These are phyloP conservation scores for Phortica magna DNA, from an alignment of 2,888 invertebrate species.

Conservation along the genomic window DNA sequence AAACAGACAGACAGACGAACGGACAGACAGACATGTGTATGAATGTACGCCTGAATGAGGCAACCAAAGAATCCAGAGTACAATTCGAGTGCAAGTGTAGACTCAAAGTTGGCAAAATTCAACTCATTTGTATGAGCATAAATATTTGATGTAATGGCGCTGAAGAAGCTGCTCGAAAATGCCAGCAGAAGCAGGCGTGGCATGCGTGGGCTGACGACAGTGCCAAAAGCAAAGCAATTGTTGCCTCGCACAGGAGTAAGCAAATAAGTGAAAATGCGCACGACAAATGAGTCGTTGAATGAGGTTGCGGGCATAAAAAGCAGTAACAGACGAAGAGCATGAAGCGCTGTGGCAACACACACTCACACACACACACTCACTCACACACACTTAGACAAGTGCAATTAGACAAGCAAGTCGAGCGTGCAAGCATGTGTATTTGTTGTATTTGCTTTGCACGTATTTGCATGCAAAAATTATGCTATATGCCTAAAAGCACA, in stretches of 20 bases:
- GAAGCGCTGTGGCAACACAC: neutral
- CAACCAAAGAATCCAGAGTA: conserved; percentile 15
- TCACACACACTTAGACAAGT: conserved; percentile 23
- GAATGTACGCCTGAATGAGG: conserved; percentile 19
- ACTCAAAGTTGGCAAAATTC: neutral
- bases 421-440: neutral
- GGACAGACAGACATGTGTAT: conserved; percentile 33
- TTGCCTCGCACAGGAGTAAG: conserved; percentile 19
- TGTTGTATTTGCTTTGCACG: neutral
- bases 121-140: conserved; percentile 30
- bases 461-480: conserved; percentile 72
- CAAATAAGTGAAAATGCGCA: conserved; percentile 33
- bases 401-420: conserved; percentile 66
- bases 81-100: neutral
- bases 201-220: neutral
- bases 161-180: conserved; percentile 16
- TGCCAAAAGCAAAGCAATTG: neutral
- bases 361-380: conserved; percentile 35
- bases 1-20: conserved; percentile 2
- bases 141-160: conserved; percentile 31
- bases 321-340: neutral
- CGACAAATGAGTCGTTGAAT: too few relatives aligned
- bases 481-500: conserved; percentile 38
- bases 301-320: conserved; percentile 16
- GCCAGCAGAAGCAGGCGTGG: conserved; percentile 6